Evolutionary conservation across 2,888 invertebrate genomes (phyloP), one percentile per base, ranked within the genome.

Genomic region (Apamea epomidion): DNA sequence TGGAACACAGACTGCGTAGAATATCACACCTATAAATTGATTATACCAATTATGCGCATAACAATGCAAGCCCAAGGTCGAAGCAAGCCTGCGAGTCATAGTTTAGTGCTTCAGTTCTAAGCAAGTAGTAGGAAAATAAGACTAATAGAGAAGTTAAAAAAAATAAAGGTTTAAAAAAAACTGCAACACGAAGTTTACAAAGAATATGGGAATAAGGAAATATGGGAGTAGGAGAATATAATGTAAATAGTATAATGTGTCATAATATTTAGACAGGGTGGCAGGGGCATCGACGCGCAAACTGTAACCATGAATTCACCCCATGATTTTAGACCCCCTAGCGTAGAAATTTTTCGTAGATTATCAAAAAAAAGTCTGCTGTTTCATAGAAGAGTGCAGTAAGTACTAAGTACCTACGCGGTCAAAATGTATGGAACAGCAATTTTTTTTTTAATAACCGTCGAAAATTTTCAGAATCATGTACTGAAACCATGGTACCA

Each of bases 51-150:
- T 67, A 60, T 80, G 80, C 74, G 68, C 51, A 60, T 67, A 67
- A 51, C 42, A 60, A 82, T 82, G 67, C 67, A 68, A 62, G 3
- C 10, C 29, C 77, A 82, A 77, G 76, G 77, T 68, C 45, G 60
- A n/a, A 32, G 42, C 51, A 82, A n/a, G 32, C 16, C 48, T 51
- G 48, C 69, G 70, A 32, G 32, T 25, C 21, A 71, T 18, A 42
- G n/a, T n/a, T 65, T 45, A 76, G 45, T 82, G 51, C 60, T 76
- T 67, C 60, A 67, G 37, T 76, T n/a, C 32, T 51, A 16, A 65
- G 45, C 51, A 64, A 42, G 5, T 18, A 65, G 18, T 54, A 62
- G 25, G 32, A 73, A 68, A 37, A 54, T 68, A 37, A 29, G 7
- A 32, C 25, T 29, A 62, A 64, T 12, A 4, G 2, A 32, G 7